Evolutionary conservation across 2,888 invertebrate genomes (phyloP).

Genomic region (Pollenia amentaria): DNA sequence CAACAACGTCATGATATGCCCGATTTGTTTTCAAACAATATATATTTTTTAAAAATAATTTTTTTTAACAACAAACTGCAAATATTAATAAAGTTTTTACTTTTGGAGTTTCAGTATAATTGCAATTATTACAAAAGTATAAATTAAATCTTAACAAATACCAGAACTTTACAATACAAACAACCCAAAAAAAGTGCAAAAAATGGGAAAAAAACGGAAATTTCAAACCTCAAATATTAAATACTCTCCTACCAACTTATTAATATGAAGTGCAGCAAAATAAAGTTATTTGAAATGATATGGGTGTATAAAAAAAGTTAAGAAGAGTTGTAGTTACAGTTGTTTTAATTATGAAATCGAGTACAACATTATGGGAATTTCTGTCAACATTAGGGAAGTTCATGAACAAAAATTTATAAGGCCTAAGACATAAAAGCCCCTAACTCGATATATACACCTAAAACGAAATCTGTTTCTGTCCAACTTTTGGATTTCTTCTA

Average conservation of each 20-base stretch:
- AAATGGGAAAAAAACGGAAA: neutral
- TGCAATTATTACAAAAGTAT: constrained; percentile 18
- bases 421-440: no score
- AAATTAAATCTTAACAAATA: constrained; percentile 8
- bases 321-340: neutral
- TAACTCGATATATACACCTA: no score
- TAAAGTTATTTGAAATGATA: neutral
- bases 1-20: constrained; percentile 6
- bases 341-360: constrained; percentile 34
- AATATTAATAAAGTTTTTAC: constrained; percentile 5
- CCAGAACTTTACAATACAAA: neutral
- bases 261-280: neutral
- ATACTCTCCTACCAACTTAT: neutral
- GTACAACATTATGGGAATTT: neutral
- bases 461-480: no score
- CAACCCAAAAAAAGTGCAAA: neutral
- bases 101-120: constrained; percentile 3
- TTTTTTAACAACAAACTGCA: neutral
- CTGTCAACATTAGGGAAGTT: neutral
- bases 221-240: constrained; percentile 25
- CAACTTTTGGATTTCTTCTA: no score
- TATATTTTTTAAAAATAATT: neutral
- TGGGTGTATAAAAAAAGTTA: neutral
- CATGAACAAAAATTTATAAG: neutral
- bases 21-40: neutral